Conservation (phyloP, 2,888 invertebrate species). For the Chrysolina haemoptera region DNA sequence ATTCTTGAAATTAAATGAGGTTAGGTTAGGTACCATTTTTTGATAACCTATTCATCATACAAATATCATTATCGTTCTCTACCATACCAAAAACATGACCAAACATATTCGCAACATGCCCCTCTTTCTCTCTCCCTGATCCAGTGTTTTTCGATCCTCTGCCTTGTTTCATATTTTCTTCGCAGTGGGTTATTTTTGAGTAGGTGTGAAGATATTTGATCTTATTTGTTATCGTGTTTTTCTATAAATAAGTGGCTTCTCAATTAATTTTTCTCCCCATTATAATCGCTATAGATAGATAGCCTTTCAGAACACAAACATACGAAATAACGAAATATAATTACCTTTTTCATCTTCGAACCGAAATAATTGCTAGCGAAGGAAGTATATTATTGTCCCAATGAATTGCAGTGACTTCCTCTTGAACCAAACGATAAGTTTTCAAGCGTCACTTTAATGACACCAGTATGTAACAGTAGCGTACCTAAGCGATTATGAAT, state of each 20-base stretch:
- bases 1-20: too few species aligned
- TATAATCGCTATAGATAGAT: not conserved
- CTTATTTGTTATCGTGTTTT: not conserved
- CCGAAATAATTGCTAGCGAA: conserved; percentile 32
- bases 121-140: too few species aligned
- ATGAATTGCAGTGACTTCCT: conserved; percentile 57
- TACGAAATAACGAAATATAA: not conserved
- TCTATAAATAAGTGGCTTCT: not conserved
- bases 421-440: conserved; percentile 52
- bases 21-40: too few species aligned
- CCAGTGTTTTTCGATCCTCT: too few species aligned
- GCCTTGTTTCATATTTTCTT: too few species aligned
- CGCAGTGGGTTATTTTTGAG: too few species aligned
- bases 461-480: conserved; percentile 18
- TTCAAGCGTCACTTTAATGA: conserved; percentile 50
- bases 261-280: not conserved
- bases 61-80: too few species aligned
- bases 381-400: conserved; percentile 53
- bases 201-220: too few species aligned
- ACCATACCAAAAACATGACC: too few species aligned
- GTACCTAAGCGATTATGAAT: conserved; percentile 13
- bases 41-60: too few species aligned
- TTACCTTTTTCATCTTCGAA: conserved; percentile 11
- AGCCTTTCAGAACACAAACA: not conserved
- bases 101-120: too few species aligned